Evolutionary conservation across 2,113 vertebrate species (phyloP).

Genomic region (Hippocampus comes): DNA sequence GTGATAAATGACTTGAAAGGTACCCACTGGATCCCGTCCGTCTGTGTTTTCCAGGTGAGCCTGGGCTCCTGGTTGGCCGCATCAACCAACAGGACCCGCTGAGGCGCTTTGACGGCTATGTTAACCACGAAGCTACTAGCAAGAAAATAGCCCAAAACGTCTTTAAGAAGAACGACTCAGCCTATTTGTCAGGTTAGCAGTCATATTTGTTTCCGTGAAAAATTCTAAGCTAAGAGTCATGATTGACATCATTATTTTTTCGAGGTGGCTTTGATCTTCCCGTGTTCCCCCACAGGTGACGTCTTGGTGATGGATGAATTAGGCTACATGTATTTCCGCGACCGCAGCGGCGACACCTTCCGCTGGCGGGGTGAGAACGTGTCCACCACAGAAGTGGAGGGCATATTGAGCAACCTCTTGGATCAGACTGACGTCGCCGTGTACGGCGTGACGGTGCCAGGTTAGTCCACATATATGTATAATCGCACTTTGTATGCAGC

Average conservation of each 20-base stretch:
- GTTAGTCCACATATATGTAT: constrained; percentile 45
- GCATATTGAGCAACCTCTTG: constrained; percentile 79
- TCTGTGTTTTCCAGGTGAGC: constrained; percentile 54
- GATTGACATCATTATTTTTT: background rate
- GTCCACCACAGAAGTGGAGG: constrained; percentile 88
- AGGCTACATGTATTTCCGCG: constrained; percentile 90
- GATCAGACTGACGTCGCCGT: constrained; percentile 84
- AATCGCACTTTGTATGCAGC: no score
- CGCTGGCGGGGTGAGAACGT: constrained; percentile 92
- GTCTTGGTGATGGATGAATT: constrained; percentile 90
- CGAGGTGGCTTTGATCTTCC: background rate
- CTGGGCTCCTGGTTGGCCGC: constrained; percentile 82
- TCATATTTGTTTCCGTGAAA: background rate
- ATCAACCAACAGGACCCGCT: constrained; percentile 86
- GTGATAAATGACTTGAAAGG: background rate
- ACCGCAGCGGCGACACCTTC: constrained; percentile 87
- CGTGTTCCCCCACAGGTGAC: constrained; percentile 69
- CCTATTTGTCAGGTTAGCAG: constrained; percentile 83
- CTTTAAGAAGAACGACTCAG: constrained; percentile 82
- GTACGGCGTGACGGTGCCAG: constrained; percentile 82
- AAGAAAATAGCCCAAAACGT: constrained; percentile 83
- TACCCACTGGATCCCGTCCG: background rate
- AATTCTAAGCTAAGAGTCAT: background rate
- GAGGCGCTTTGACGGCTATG: constrained; percentile 86
- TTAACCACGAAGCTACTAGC: constrained; percentile 80